phyloP scores from a whole-genome alignment of 2,797 vertebrate species.

The Parambassis ranga region DNA sequence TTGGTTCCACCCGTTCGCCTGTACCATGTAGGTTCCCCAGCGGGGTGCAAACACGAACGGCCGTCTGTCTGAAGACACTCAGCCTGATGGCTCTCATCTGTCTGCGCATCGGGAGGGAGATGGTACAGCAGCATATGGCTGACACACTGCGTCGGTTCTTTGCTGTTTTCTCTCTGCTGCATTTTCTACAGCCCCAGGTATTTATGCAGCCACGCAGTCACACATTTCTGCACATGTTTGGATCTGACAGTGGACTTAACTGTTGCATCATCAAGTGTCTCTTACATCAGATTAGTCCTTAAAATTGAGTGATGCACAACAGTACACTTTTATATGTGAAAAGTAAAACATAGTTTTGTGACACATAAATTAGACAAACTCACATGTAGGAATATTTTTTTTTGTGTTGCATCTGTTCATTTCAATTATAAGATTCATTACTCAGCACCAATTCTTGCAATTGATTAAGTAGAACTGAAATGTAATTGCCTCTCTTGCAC shows the following conservation, averaged over 20 bases:
- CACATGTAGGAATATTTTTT: background rate
- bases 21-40: constrained; percentile 87
- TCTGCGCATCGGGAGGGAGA: constrained; percentile 94
- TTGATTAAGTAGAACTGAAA: background rate
- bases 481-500: background rate
- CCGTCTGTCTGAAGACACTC: constrained; percentile 92
- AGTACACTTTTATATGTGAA: too few species aligned
- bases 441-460: background rate
- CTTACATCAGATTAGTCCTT: background rate
- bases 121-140: constrained; percentile 96
- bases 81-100: constrained; percentile 96
- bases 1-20: constrained; percentile 23
- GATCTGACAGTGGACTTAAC: too few species aligned
- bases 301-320: too few species aligned
- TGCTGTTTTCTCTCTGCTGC: constrained; percentile 87
- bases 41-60: constrained; percentile 91
- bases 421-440: background rate
- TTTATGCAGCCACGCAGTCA: background rate
- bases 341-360: too few species aligned
- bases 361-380: too few species aligned
- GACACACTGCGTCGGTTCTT: constrained; percentile 91
- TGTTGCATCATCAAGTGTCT: too few species aligned
- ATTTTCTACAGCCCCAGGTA: constrained; percentile 88
- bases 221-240: too few species aligned
- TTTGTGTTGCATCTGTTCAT: background rate